Percentiles rank a stretch among this genome's conserved stretches.
Conservation (phyloP, 2,797 vertebrate species). For the Sebastes vulpes region DNA sequence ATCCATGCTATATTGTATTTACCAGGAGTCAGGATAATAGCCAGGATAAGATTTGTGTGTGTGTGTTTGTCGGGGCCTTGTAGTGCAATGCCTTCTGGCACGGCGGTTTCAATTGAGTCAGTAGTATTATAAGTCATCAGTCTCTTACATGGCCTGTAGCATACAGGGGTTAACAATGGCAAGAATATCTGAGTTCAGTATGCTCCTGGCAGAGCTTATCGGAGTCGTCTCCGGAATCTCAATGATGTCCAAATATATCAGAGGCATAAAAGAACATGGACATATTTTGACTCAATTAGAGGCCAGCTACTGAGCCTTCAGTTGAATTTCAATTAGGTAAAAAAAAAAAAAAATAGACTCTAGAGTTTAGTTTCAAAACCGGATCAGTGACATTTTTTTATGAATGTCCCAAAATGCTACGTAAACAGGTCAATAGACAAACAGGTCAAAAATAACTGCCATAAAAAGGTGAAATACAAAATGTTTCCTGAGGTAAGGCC, state of each 20-base stretch:
- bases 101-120: not conserved
- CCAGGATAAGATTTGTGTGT: not conserved
- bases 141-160: constrained; percentile 9
- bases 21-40: not conserved
- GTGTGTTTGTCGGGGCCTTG: not conserved
- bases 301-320: not conserved
- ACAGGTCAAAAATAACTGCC: not conserved
- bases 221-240: not conserved
- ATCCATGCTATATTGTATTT: constrained; percentile 6
- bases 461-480: not conserved
- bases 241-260: constrained; percentile 10
- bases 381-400: not conserved
- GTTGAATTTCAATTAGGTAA: constrained; percentile 16
- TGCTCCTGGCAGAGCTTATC: constrained; percentile 13
- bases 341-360: not conserved
- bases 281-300: constrained; percentile 17
- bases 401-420: not conserved
- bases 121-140: constrained; percentile 4
- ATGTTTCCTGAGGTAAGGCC: not conserved
- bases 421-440: not conserved
- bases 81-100: not conserved
- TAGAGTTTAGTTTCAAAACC: not conserved
- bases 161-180: constrained; percentile 19
- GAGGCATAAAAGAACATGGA: not conserved
- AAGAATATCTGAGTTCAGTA: constrained; percentile 7